Base-by-base conservation (phyloP, 2,113 vertebrate genomes). In the Seriola dumerili region DNA sequence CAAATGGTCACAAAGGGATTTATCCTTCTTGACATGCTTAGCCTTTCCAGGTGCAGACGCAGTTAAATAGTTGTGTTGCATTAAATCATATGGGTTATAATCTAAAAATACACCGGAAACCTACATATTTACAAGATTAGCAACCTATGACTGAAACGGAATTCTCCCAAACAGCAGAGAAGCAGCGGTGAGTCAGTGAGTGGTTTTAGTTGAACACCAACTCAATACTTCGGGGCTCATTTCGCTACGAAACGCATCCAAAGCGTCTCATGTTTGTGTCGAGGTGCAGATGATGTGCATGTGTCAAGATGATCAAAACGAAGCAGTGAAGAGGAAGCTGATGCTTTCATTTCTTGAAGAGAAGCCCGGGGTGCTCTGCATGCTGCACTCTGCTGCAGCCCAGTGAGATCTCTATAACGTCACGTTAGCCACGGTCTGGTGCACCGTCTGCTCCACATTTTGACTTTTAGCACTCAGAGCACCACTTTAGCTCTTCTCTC, bases 391-490 rank as follows among this genome's bases (percentile, higher is more conserved):
- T 48, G 68, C 80, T 68, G 84, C 85, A 66, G 79, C 82, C 11
- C 23, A 19, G 23, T 11, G 50, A 82, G 78, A 84, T 77, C 74
- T 89, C 78, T 50, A 87, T 50, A 87, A 19, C 70, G 23, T 68
- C 70, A 32, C 61, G 40, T 86, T 88, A 90, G 21, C 44, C 40
- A 55, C 44, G 55, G 84, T 91, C 90, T 92, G 88, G 16, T 91
- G 84, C 73, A 17, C 73, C 8, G 82, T 86, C 76, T 87, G 89
- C 87, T 69, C 76, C 82, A 87, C 85, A 69, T 88, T 67, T 64
- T 0, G 57, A 84, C 76, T 76, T 54, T 48, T 4, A 75, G 73
- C 73, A n/a, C 67, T 85, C 61, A 23, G 19, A 61, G 68, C 1
- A 12, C 40, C 79, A 65, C 84, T 84, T 65, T 54, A 44, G 44